Evolutionary conservation across 92 coral and sea anemone species (phyloP).

Genomic region (Heteractis magnifica): DNA sequence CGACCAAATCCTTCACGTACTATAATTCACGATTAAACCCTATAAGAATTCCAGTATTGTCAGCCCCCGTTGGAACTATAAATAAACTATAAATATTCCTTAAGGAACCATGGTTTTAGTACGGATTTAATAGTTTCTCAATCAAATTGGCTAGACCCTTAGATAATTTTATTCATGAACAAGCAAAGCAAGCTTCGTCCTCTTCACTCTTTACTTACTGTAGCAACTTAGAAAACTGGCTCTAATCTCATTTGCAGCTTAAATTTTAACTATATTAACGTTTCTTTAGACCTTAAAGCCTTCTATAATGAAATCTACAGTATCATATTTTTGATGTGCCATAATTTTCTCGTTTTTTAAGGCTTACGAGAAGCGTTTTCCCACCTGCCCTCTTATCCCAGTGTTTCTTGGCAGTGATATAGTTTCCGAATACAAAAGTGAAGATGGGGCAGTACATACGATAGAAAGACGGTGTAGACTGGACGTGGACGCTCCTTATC

Average conservation of each 20-base stretch:
- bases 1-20: background rate
- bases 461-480: constrained; percentile 88
- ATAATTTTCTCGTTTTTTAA: constrained; percentile 15
- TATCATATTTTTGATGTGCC: background rate
- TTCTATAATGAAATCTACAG: background rate
- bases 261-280: background rate
- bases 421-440: constrained; percentile 90
- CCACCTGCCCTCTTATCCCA: constrained; percentile 93
- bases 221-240: too few species aligned
- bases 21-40: background rate
- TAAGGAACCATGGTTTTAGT: background rate
- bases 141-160: too few species aligned
- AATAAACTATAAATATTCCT: background rate
- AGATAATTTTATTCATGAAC: background rate
- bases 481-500: constrained; percentile 94
- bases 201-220: too few species aligned
- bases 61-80: background rate
- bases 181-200: background rate
- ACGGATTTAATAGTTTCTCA: background rate
- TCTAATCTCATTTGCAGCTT: background rate
- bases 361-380: constrained; percentile 99
- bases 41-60: background rate
- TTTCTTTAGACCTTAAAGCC: background rate
- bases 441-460: constrained; percentile 87
- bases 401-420: constrained; percentile 96